Evolutionary conservation across 2,113 vertebrate species (phyloP).

Genomic region (Tamias sibiricus): DNA sequence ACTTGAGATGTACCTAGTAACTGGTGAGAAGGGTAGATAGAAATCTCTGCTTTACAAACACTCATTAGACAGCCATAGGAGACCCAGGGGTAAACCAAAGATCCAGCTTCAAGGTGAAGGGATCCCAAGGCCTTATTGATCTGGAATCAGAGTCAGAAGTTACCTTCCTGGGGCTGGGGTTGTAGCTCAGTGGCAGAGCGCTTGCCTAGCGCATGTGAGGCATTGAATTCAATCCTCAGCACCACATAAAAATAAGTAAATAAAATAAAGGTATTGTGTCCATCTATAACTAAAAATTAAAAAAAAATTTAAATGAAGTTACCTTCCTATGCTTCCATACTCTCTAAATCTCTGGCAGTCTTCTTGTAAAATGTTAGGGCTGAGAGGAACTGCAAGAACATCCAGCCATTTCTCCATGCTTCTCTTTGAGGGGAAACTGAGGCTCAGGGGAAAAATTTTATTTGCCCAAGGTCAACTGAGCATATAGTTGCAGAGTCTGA

Average conservation of each 20-base stretch:
- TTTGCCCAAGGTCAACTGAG: neutral
- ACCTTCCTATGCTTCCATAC: neutral
- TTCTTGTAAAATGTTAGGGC: neutral
- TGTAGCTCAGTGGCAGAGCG: too few relatives aligned
- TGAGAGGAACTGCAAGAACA: neutral
- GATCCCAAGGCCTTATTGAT: neutral
- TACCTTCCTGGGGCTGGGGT: neutral
- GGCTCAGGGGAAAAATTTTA: constrained; percentile 3
- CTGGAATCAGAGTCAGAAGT: neutral
- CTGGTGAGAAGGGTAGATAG: neutral
- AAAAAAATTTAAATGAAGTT: neutral
- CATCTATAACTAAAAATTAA: too few relatives aligned
- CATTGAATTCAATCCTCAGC: too few relatives aligned
- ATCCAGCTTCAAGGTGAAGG: neutral
- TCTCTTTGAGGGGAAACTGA: neutral
- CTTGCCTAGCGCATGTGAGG: too few relatives aligned
- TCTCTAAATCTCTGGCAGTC: neutral
- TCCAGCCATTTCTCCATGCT: neutral
- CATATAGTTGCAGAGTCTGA: neutral
- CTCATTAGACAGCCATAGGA: neutral
- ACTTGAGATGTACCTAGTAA: neutral
- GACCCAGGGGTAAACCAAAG: neutral
- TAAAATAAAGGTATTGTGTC: too few relatives aligned
- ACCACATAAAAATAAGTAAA: too few relatives aligned
- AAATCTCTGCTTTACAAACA: neutral